Percentiles rank a stretch among this genome's conserved stretches.
Evolutionary conservation across 1,140 invertebrate genomes (phyloP).

Genomic region (Solen grandis): DNA sequence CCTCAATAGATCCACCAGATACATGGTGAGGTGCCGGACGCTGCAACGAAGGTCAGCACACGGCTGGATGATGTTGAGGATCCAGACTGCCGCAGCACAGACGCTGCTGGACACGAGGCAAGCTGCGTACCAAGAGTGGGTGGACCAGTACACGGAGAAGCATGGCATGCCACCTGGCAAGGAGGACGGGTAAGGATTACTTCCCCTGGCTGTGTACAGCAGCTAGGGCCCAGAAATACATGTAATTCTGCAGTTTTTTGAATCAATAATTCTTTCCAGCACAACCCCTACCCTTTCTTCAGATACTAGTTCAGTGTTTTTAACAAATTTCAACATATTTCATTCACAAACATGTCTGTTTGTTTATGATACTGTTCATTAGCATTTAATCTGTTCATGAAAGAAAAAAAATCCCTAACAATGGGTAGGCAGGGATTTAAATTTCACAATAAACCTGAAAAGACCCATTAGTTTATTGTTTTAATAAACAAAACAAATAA

Average conservation of each 20-base stretch:
- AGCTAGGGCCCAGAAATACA: background rate
- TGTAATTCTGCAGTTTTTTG: background rate
- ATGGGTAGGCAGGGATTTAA: too few relatives aligned
- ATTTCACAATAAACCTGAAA: too few relatives aligned
- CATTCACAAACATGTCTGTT: too few relatives aligned
- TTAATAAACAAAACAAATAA: too few relatives aligned
- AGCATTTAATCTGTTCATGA: too few relatives aligned
- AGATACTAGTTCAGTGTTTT: too few relatives aligned
- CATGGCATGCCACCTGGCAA: constrained; percentile 61
- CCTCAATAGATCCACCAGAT: constrained; percentile 72
- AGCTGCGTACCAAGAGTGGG: constrained; percentile 77
- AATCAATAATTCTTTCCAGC: background rate
- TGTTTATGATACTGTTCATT: too few relatives aligned
- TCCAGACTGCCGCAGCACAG: constrained; percentile 71
- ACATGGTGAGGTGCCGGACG: constrained; percentile 63
- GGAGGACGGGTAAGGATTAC: constrained; percentile 65
- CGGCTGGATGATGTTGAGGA: constrained; percentile 60
- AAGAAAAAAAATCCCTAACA: too few relatives aligned
- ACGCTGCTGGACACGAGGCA: constrained; percentile 77
- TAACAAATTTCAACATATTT: too few relatives aligned
- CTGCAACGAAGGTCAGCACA: constrained; percentile 63
- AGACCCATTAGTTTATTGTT: too few relatives aligned
- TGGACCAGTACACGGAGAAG: constrained; percentile 65
- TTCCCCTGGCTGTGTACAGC: background rate
- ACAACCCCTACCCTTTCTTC: background rate